Evolutionary conservation across 2,888 invertebrate genomes (phyloP), one percentile per base, ranked within the genome.

Genomic region (Nephrotoma appendiculata): DNA sequence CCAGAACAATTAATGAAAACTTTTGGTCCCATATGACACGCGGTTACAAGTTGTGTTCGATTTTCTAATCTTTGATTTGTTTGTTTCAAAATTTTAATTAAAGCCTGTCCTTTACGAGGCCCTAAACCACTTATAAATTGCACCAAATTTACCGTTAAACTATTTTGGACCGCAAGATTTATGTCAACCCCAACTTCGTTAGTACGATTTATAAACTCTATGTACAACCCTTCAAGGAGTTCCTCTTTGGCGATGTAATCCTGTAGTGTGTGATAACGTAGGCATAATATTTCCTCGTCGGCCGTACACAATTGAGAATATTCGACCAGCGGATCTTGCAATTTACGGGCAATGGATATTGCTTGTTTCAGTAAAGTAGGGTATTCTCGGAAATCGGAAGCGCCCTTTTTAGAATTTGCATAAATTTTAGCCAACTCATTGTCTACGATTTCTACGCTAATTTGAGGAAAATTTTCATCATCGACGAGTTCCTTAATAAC

Each of bases 1-100:
- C 99, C 99, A 7, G 99, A 98, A 92, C 99, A 99, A 91, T 99
- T 99, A 88, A 99, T 98, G 90, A 99, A 99, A 0, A 99, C 98
- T 92, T 98, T 98, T 0, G 99, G 99, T 0, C 99, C 99, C 96
- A 99, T 97, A 90, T 98, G 98, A 90, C 98, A 99, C 2, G 96
- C 94, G 0, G 98, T 98, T 12, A 99, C 98, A 31, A 99, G 92
- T 90, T 99, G 98, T 0, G 98, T 98, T 90, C 99, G 93, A 91
- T 98, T 99, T 92, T 98, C 98, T 86, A 99, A 91, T 57, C 98
- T 94, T 89, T 97, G 97, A 92, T 98, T 98, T 0, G 96, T 96
- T 90, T 97, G 97, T 90, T 98, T 98, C 87, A 98, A 93, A 42
- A 96, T 94, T 92, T 97, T 96, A 0, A 98, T 93, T 83, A 98